Conservation (phyloP, 1,140 invertebrate species). For the Paramacrobiotus metropolitanus region DNA sequence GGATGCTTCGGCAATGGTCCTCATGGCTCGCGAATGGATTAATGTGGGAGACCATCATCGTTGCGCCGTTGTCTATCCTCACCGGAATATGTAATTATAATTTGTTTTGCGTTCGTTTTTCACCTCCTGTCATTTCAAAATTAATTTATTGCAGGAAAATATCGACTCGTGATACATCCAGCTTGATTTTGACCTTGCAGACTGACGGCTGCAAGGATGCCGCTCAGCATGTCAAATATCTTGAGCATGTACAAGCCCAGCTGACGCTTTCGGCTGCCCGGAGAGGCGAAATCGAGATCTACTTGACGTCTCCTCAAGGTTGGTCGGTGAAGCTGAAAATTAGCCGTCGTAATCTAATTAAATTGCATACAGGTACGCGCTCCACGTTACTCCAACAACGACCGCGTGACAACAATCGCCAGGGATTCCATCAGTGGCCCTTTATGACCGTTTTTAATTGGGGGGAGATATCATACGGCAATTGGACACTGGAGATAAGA, state of each 20-base stretch:
- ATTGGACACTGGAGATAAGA: slow-evolving; percentile 75
- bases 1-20: slow-evolving; percentile 80
- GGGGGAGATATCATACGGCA: slow-evolving; percentile 75
- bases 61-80: slow-evolving; percentile 9
- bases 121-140: too few relatives aligned
- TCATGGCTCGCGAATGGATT: slow-evolving; percentile 53
- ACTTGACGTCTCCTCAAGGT: slow-evolving; percentile 60
- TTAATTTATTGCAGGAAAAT: slow-evolving; percentile 37
- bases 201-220: slow-evolving; percentile 10
- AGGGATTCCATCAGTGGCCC: slow-evolving; percentile 48
- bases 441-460: slow-evolving; percentile 56
- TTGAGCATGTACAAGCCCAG: slow-evolving; percentile 79
- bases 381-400: slow-evolving; percentile 59
- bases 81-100: slow-evolving; percentile 8
- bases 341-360: too few relatives aligned
- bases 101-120: slow-evolving; percentile 6
- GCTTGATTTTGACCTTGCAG: slow-evolving; percentile 12
- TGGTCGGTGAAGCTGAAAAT: too few relatives aligned
- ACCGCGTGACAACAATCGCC: slow-evolving; percentile 53
- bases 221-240: slow-evolving; percentile 42
- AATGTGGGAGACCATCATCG: slow-evolving; percentile 30
- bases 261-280: slow-evolving; percentile 50
- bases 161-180: slow-evolving; percentile 44
- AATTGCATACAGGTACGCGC: slow-evolving; percentile 13
- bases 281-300: slow-evolving; percentile 69